A percentile compares a stretch with the other conserved stretches of the same genome.
phyloP scores from a whole-genome alignment of 2,113 vertebrate species.

The Gopherus evgoodei region DNA sequence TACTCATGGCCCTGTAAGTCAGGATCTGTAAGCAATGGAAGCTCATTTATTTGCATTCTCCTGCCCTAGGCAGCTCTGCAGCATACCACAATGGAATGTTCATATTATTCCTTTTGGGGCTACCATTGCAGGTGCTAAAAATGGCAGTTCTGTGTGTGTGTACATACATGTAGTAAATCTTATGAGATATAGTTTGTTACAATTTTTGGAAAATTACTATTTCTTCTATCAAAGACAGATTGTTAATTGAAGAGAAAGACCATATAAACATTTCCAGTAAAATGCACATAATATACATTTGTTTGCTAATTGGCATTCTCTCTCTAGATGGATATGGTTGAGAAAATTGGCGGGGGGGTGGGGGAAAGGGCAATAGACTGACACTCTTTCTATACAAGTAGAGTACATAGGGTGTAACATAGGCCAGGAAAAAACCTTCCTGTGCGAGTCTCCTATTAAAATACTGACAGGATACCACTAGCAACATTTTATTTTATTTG shows the following conservation, averaged over 20 bases:
- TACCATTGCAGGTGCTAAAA: background rate
- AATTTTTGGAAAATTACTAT: background rate
- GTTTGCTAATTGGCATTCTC: background rate
- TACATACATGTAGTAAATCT: background rate
- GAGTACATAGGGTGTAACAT: background rate
- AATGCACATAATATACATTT: background rate
- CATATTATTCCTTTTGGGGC: background rate
- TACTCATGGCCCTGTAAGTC: background rate
- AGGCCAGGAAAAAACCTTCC: background rate
- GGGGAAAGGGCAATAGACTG: background rate
- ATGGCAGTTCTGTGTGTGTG: background rate
- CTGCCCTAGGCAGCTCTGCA: background rate
- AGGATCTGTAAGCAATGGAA: accelerated
- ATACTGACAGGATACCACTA: background rate
- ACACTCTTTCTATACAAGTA: background rate
- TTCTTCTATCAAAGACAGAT: background rate
- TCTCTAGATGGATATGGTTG: background rate
- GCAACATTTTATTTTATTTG: background rate
- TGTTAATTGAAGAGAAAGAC: background rate
- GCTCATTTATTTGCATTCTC: background rate
- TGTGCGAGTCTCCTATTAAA: background rate
- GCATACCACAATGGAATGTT: background rate
- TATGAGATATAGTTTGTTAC: background rate
- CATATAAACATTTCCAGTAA: background rate
- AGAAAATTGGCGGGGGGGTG: background rate